Evolutionary conservation across 1,140 invertebrate species (phyloP).

Genomic region (Diachasmimorpha longicaudata): DNA sequence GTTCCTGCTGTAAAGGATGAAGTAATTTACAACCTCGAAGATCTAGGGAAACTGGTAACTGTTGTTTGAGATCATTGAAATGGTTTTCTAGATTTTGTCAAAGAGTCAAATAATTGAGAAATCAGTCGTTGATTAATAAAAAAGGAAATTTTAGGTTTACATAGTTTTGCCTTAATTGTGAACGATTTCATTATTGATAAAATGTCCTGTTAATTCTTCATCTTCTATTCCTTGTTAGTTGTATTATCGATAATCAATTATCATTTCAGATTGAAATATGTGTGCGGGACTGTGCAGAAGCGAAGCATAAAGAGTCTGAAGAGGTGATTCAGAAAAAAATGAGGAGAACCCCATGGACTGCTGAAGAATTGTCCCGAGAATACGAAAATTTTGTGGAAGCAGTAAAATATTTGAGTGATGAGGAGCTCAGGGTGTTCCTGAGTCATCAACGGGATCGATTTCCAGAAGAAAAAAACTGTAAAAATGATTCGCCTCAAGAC

Average conservation of each 20-base stretch:
- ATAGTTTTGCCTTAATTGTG: no score
- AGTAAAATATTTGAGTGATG: conserved; percentile 32
- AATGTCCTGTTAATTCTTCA: no score
- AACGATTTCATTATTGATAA: no score
- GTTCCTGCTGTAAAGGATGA: conserved; percentile 31
- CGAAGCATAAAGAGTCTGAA: not conserved
- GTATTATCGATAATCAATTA: no score
- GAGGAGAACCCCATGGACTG: conserved; percentile 25
- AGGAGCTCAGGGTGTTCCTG: conserved; percentile 42
- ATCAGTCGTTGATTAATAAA: no score
- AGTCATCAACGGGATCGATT: conserved; percentile 37
- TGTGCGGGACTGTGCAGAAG: conserved; percentile 37
- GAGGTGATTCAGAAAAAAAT: conserved; percentile 22
- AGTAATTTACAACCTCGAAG: conserved; percentile 31
- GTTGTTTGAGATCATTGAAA: no score
- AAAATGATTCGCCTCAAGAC: not conserved
- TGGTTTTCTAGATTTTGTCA: no score
- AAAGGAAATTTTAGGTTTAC: no score
- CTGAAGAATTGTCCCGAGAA: conserved; percentile 37
- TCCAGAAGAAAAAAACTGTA: not conserved
- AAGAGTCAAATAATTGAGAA: no score
- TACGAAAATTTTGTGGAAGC: conserved; percentile 40
- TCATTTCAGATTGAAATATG: conserved; percentile 41
- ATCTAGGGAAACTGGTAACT: conserved; percentile 51
- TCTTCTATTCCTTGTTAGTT: no score